Evolutionary conservation across 2,113 vertebrate genomes (phyloP), one percentile per base, ranked within the genome.

Genomic region (Urocolius indicus): DNA sequence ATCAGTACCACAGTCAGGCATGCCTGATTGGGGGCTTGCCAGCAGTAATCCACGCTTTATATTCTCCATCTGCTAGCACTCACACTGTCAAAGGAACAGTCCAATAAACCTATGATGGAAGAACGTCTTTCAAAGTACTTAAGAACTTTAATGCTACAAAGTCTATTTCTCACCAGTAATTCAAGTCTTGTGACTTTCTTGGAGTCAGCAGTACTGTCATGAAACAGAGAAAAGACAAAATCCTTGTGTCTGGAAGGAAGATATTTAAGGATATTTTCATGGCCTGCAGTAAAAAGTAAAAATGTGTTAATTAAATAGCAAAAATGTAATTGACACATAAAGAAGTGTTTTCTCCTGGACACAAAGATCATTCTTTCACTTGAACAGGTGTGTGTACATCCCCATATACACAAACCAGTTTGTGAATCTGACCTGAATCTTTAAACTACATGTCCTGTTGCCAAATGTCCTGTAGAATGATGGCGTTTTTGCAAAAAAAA

Each of bases 131-230:
- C 59, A 73, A 95, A 94, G 91, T 85, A 85, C 93, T 96, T 91
- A 87, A 83, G 84, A 88, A 51, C 26, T 82, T 84, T 97, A 96
- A 94, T 92, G 75, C 84, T 95, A 88, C 75, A 90, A 94, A 86
- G n/a, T 91, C 86, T 93, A 63, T 94, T 95, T 65, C 90, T 96
- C 84, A 94, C 26, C 69, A 68, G 83, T 97, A 97, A 97, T 97
- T 63, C 62, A 90, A 95, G 93, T 84, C 85, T 65, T 34, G 32
- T 93, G 97, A 92, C 88, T 92, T 45, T 61, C 76, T 58, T 90
- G 46, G 34, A 91, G 74, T 34, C 90, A 82, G 52, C 67, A 77
- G n/a, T 63, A 73, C 17, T 57, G 32, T 62, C 27, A 41, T 43
- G 55, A 84, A 88, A 43, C 12, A 84, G 57, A 67, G 34, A 65